Percentiles rank a stretch among this genome's conserved stretches.
These are phyloP conservation scores for Incurvaria masculella DNA, from an alignment of 2,888 invertebrate genomes.

Conservation along the genomic window DNA sequence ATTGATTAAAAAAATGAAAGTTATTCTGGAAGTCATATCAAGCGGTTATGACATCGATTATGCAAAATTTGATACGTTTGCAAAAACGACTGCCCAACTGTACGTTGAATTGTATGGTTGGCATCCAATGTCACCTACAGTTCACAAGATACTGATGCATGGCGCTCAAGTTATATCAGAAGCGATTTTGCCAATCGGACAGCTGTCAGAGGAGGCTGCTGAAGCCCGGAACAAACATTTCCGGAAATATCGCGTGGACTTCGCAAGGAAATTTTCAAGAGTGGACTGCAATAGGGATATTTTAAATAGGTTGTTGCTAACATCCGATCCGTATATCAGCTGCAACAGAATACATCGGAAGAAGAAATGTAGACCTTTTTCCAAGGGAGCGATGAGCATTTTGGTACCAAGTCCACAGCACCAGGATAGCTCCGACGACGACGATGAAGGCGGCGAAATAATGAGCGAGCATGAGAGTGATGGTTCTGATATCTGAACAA, in stretches of 20 bases:
- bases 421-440: too few relatives aligned
- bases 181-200: conserved; percentile 19
- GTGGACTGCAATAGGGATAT: conserved; percentile 12
- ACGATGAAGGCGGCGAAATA: too few relatives aligned
- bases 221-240: conserved; percentile 20
- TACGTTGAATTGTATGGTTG: conserved; percentile 20
- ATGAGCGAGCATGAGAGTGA: too few relatives aligned
- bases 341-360: too few relatives aligned
- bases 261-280: conserved; percentile 16
- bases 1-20: conserved; percentile 13
- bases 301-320: conserved; percentile 16
- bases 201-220: conserved; percentile 18
- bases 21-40: conserved; percentile 11
- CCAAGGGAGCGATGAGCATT: too few relatives aligned
- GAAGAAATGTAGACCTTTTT: too few relatives aligned
- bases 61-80: conserved; percentile 7
- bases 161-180: conserved; percentile 16
- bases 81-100: conserved; percentile 13
- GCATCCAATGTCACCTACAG: conserved; percentile 19
- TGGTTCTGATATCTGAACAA: too few relatives aligned
- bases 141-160: conserved; percentile 21
- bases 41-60: conserved; percentile 9
- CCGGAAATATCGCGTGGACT: conserved; percentile 11
- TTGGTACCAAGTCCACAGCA: too few relatives aligned
- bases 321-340: conserved; percentile 9